phyloP scores from a whole-genome alignment of 1,140 invertebrate species.

The Calephelis nemesis region DNA sequence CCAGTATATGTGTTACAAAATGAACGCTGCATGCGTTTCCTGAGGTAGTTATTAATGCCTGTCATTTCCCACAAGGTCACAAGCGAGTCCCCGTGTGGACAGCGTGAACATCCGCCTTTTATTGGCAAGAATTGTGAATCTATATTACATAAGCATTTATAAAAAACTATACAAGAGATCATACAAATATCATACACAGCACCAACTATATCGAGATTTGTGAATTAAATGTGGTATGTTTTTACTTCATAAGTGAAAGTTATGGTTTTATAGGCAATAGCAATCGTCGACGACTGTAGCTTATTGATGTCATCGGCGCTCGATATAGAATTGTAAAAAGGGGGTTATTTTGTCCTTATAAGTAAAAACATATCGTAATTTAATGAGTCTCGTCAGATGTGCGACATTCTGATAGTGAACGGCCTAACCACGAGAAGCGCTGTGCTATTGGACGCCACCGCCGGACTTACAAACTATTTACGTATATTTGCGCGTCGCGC shows the following conservation, averaged over 20 bases:
- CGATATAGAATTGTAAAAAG: too few species aligned
- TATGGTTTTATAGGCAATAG: too few species aligned
- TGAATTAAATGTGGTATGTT: slow-evolving; percentile 1
- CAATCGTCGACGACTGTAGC: too few species aligned
- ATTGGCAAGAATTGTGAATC: slow-evolving; percentile 13
- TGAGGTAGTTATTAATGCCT: slow-evolving; percentile 16
- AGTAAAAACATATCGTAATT: neutral
- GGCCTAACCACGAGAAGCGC: slow-evolving; percentile 34
- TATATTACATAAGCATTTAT: slow-evolving; percentile 17
- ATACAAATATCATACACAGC: slow-evolving; percentile 15
- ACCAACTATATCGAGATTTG: neutral
- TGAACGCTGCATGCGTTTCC: slow-evolving; percentile 14
- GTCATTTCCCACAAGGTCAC: slow-evolving; percentile 9
- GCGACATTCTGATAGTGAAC: neutral
- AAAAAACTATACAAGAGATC: slow-evolving; percentile 17
- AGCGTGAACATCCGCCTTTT: slow-evolving; percentile 10
- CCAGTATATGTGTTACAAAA: neutral
- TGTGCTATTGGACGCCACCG: slow-evolving; percentile 44
- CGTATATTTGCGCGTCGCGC: slow-evolving; percentile 55
- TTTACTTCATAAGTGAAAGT: slow-evolving; percentile 11
- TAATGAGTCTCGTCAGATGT: neutral
- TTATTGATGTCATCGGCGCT: too few species aligned
- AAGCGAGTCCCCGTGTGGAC: slow-evolving; percentile 5
- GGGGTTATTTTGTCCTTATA: neutral
- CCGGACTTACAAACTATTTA: slow-evolving; percentile 59